Conservation (phyloP, 1,140 invertebrate species). For the Lutraria rhynchaena region DNA sequence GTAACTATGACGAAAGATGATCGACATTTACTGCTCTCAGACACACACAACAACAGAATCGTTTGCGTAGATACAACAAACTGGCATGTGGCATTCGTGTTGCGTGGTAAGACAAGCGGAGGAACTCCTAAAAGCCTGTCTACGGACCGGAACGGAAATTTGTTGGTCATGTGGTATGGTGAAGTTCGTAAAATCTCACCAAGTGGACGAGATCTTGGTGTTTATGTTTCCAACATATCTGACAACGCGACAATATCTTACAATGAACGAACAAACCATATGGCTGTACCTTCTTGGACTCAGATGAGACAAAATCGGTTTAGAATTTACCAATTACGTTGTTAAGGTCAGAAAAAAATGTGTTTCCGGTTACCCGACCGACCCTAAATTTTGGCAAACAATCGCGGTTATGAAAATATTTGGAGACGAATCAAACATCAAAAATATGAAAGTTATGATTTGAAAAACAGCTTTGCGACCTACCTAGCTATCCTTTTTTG, state of each 20-base stretch:
- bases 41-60: constrained; percentile 43
- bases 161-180: constrained; percentile 44
- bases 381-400: too few relatives aligned
- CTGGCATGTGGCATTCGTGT: constrained; percentile 49
- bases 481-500: too few relatives aligned
- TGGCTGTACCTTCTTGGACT: constrained; percentile 18
- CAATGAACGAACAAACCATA: constrained; percentile 10
- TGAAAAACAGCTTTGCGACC: too few relatives aligned
- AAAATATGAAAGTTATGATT: too few relatives aligned
- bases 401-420: too few relatives aligned
- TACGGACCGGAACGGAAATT: constrained; percentile 32
- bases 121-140: constrained; percentile 38
- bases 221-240: constrained; percentile 3
- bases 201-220: constrained; percentile 32
- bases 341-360: background rate
- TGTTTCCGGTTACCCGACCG: too few relatives aligned
- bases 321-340: constrained; percentile 18
- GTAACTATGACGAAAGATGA: constrained; percentile 23
- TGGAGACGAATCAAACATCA: too few relatives aligned
- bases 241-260: constrained; percentile 19
- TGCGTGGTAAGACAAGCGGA: constrained; percentile 15
- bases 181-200: constrained; percentile 41
- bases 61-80: constrained; percentile 26
- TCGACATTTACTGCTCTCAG: constrained; percentile 30
- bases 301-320: constrained; percentile 20